Percentiles rank a stretch among this genome's conserved stretches.
Conservation (phyloP, 2,888 invertebrate species). For the Philopedon plagiatum region DNA sequence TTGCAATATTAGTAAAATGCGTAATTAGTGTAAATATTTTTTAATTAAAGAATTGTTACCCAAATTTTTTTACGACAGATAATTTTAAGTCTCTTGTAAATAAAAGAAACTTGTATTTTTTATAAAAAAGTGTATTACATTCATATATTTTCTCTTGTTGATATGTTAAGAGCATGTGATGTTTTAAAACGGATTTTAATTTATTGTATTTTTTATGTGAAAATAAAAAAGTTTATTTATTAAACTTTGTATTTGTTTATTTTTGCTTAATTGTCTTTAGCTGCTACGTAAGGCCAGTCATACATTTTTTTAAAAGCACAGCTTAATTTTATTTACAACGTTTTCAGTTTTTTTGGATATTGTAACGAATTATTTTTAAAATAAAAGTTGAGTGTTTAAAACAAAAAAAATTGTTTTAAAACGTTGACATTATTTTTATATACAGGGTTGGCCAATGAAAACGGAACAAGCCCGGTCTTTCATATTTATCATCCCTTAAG, state of each 20-base stretch:
- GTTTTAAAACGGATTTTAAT: not conserved
- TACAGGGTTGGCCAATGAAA: too few species aligned
- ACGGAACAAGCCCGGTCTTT: too few species aligned
- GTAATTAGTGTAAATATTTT: not conserved
- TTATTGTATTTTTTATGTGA: conserved; percentile 1
- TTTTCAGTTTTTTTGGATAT: too few species aligned
- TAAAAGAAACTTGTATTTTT: not conserved
- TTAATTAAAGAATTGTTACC: not conserved
- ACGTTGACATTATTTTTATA: too few species aligned
- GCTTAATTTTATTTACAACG: too few species aligned
- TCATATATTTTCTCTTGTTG: not conserved
- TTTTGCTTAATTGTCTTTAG: too few species aligned
- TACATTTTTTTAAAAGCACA: too few species aligned
- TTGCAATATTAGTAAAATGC: not conserved
- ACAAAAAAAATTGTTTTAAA: too few species aligned
- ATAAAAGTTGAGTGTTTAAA: too few species aligned
- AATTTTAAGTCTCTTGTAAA: not conserved
- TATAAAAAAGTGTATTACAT: not conserved
- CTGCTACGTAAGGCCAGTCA: too few species aligned
- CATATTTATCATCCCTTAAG: too few species aligned
- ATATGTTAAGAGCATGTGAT: conserved; percentile 2
- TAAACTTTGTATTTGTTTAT: not conserved
- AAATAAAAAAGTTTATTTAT: conserved; percentile 6
- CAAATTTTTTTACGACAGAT: not conserved
- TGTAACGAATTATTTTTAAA: too few species aligned